Evolutionary conservation across 2,888 invertebrate genomes (phyloP).

Genomic region (Tiliacea citrago): DNA sequence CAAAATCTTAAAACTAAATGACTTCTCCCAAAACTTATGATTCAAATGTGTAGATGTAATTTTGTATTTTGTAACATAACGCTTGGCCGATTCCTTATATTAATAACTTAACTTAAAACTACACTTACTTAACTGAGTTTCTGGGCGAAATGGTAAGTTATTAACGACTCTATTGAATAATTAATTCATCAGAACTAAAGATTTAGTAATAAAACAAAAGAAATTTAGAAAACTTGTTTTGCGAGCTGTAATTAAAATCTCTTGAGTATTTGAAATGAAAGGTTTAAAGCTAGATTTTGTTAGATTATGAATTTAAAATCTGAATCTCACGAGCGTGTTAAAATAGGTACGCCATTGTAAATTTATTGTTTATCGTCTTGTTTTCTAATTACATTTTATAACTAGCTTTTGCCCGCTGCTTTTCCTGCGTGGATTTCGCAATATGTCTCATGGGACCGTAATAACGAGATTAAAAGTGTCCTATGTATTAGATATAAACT

Average conservation of each 20-base stretch:
- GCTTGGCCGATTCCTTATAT: constrained; percentile 35
- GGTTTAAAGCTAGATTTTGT: background rate
- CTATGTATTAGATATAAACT: too few relatives aligned
- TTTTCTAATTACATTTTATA: background rate
- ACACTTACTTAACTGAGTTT: constrained; percentile 41
- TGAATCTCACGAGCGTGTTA: background rate
- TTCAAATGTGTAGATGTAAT: constrained; percentile 1
- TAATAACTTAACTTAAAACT: constrained; percentile 50
- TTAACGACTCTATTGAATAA: constrained; percentile 24
- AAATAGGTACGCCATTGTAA: background rate
- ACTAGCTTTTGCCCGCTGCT: background rate
- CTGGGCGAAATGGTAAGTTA: constrained; percentile 25
- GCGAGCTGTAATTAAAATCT: constrained; percentile 30
- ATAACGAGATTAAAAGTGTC: too few relatives aligned
- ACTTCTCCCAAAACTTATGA: background rate
- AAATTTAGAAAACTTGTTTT: constrained; percentile 20
- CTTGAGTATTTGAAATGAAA: constrained; percentile 7
- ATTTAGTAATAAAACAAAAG: constrained; percentile 10
- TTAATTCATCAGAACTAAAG: constrained; percentile 5
- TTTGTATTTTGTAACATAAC: constrained; percentile 13
- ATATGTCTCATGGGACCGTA: too few relatives aligned
- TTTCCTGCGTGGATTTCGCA: too few relatives aligned
- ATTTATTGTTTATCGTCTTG: background rate
- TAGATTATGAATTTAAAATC: constrained; percentile 1
- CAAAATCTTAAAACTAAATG: background rate